Evolutionary conservation across 2,888 invertebrate genomes (phyloP), one percentile per base, ranked within the genome.

Genomic region (Pandemis corylana): DNA sequence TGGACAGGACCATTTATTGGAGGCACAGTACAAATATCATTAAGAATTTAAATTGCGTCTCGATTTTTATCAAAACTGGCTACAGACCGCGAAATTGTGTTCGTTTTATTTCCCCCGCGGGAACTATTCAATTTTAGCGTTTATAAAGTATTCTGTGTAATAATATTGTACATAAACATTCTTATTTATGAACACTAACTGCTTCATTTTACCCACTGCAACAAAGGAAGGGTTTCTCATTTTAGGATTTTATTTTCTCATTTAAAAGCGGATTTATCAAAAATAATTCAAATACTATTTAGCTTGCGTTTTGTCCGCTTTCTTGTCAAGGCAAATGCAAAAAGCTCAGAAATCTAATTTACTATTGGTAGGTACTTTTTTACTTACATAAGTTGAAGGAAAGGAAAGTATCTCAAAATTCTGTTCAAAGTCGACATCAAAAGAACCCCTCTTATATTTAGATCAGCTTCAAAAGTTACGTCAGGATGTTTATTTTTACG

Each of bases 401-500:
- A 46, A 46, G 46, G 46, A 15, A n/a, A 53, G 5, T 53, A n/a
- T n/a, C 53, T 15, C 15, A 15, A 15, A 53, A 15, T 53, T 4
- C 53, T 53, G 15, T 13, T 15, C n/a, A 56, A 56, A 56, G 56
- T 56, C 0, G 51, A 56, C 53, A 7, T 56, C 53, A 56, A 56
- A 56, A 20, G 15, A 56, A 56, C 20, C 20, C 9, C 53, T 28
- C 9, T 28, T 59, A 28, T 20, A 56, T 59, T 59, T 59, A 28
- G 59, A 28, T 12, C 20, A 59, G 28, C 59, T 12, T 59, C 59
- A 20, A 36, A 56, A 59, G 59, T 59, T 59, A 59, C 42, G 42
- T n/a, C 20, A 64, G 64, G 64, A 64, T 64, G 64, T 64, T 13
- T 64, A 64, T 64, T 64, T 59, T 64, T 44, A 64, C 15, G 64